Base-by-base conservation (phyloP, 2,797 vertebrate species). In the Nannoperca obscura region DNA sequence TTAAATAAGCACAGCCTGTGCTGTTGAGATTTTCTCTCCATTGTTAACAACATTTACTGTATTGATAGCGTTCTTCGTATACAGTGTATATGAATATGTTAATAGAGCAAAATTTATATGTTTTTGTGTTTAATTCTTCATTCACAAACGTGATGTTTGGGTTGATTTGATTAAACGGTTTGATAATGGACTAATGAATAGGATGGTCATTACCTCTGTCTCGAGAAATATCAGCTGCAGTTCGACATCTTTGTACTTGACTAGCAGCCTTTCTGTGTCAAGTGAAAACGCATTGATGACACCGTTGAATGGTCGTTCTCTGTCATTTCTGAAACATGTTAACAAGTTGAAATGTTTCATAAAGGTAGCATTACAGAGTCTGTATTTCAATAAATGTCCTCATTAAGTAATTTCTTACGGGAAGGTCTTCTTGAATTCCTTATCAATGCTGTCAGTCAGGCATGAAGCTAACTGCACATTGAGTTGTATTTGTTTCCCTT, bases 271-370 rank as follows among this genome's bases (percentile, higher is more conserved):
- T 19, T 73, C 12, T 13, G 61, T 89, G 64, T 1, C 44, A 47
- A 92, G 85, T 55, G 86, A 81, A 82, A 89, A 88, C 0, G 0
- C 0, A 2, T 15, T 22, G 44, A 92, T 81, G 55, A 7, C 55
- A 6, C 65, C 79, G 3, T 55, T 80, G 49, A 87, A 80, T 55
- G 79, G 55, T 24, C 49, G 0, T 10, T 73, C 47, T 12, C 22
- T 1, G 14, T 88, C 74, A 71, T 89, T 90, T 76, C 88, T 90
- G 83, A 86, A 88, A 84, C 1, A 65, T 54, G 20, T 71, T 2
- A 13, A 55, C 19, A 71, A 2, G 2, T n/a, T 20, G 1, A 50
- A 52, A 61, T 50, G 5, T 46, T 47, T 58, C 1, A 42, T 27
- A 2, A 63, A 40, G 1, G 17, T 24, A 52, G 55, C 9, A 50